Evolutionary conservation across 2,888 invertebrate genomes (phyloP).

Genomic region (Microchrysa polita): DNA sequence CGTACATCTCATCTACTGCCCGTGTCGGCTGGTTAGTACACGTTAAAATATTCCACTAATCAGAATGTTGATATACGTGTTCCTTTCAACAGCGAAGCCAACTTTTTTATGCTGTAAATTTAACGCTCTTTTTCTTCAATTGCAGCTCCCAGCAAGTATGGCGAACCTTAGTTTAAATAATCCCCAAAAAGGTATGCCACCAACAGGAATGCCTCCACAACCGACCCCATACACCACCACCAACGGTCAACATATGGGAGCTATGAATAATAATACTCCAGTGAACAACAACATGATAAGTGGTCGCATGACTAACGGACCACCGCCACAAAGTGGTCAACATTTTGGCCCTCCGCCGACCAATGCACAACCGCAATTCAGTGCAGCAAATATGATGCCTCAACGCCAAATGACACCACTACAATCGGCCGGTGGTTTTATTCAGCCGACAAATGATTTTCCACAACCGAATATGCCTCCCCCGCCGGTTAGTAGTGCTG

Average conservation of each 20-base stretch:
- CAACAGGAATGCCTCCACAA: constrained; percentile 9
- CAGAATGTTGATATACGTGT: no score
- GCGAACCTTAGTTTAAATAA: constrained; percentile 21
- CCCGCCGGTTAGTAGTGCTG: not conserved
- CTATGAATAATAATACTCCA: constrained; percentile 28
- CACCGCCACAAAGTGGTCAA: constrained; percentile 46
- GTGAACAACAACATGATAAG: constrained; percentile 40
- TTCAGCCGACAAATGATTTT: constrained; percentile 25
- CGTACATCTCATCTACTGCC: no score
- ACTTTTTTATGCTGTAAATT: no score
- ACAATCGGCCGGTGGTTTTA: constrained; percentile 9
- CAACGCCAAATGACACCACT: constrained; percentile 52
- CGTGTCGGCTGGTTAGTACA: no score
- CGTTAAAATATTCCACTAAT: no score
- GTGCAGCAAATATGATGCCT: constrained; percentile 51
- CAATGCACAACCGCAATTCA: constrained; percentile 39
- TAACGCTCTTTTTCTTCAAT: no score
- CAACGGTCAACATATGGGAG: constrained; percentile 33
- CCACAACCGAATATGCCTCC: constrained; percentile 50
- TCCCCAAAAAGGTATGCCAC: not conserved
- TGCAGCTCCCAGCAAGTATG: constrained; percentile 31
- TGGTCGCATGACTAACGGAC: constrained; percentile 41
- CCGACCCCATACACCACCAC: constrained; percentile 14
- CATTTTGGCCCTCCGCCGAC: constrained; percentile 36
- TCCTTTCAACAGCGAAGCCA: no score